Evolutionary conservation across 37 sponge, comb jelly and placozoan genomes (phyloP).

Genomic region (Halichondria panicea): DNA sequence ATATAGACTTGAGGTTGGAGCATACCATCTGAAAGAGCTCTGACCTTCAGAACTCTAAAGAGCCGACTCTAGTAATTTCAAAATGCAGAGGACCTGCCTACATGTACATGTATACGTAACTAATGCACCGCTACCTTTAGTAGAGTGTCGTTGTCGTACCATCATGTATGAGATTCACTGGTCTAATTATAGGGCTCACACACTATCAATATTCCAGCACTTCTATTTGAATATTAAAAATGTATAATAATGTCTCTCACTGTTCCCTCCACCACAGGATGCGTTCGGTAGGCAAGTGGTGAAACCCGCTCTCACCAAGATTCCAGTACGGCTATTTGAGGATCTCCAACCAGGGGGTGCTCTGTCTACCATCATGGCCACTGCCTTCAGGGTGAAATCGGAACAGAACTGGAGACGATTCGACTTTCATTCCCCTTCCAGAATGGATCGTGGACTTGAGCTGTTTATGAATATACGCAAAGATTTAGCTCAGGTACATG

Average conservation of each 20-base stretch:
- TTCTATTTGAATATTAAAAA: not conserved
- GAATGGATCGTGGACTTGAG: conserved; percentile 83
- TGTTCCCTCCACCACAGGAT: conserved; percentile 38
- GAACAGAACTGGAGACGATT: conserved; percentile 93
- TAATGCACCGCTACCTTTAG: too few relatives aligned
- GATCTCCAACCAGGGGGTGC: conserved; percentile 79
- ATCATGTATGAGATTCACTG: too few relatives aligned
- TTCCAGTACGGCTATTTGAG: conserved; percentile 79
- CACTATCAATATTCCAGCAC: not conserved
- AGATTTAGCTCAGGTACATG: conserved; percentile 33
- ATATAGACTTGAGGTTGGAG: too few relatives aligned
- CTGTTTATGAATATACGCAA: conserved; percentile 75
- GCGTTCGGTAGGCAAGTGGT: conserved; percentile 75
- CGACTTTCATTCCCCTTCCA: conserved; percentile 80
- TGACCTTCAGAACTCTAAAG: too few relatives aligned
- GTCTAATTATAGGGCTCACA: not conserved
- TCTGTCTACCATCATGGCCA: conserved; percentile 84
- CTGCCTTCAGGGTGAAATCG: conserved; percentile 76
- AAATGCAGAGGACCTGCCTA: too few relatives aligned
- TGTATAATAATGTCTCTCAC: not conserved
- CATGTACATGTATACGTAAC: too few relatives aligned
- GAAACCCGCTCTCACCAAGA: conserved; percentile 85
- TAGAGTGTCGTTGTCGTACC: too few relatives aligned
- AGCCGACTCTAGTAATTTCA: too few relatives aligned
- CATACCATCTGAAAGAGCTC: too few relatives aligned